Base-by-base conservation (phyloP, 2,113 vertebrate genomes). In the Ptychochromis oligacanthus region DNA sequence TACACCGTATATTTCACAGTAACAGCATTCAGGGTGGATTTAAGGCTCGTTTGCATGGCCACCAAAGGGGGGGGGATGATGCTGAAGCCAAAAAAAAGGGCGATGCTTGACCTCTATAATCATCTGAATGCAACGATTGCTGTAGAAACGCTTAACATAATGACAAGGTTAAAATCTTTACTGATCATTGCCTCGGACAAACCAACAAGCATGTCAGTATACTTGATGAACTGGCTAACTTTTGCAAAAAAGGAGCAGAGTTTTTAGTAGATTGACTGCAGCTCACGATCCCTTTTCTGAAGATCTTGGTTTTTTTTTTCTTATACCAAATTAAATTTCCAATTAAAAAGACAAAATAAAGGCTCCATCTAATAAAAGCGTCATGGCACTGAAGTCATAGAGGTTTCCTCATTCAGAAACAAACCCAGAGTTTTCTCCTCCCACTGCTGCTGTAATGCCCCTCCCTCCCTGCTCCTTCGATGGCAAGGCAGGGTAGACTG, bases 401-500 rank as follows among this genome's bases (percentile, higher is more conserved):
- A 72, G 54, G 52, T 52, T 62, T 70, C 60, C 38, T 43, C 70
- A 76, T 77, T 60, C 18, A 77, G 60, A 81, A 57, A 54, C 55
- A 31, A 59, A 81, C 46, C 38, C 65, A 81, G 88, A 89, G 90
- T 85, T 74, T 92, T 89, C 93, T 93, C 93, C 93, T 89, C 93
- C 92, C 91, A 93, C 93, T 94, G 92, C 84, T 77, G 82, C 88
- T 92, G 84, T 92, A 80, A 83, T 79, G 89, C 82, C 86, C 86
- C 78, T 46, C 78, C 62, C 64, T 77, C 89, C 92, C 91, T 90
- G 89, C 83, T 89, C 92, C 85, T 87, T 74, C 70, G 80, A 87
- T 88, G 90, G 90, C 87, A 87, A 88, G 87, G 91, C 91, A 92
- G 92, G 94, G 90, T 93, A 90, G 92, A 94, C 92, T 94, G 92